Conservation (phyloP, 2,888 invertebrate genomes). For the Acheta domesticus region DNA sequence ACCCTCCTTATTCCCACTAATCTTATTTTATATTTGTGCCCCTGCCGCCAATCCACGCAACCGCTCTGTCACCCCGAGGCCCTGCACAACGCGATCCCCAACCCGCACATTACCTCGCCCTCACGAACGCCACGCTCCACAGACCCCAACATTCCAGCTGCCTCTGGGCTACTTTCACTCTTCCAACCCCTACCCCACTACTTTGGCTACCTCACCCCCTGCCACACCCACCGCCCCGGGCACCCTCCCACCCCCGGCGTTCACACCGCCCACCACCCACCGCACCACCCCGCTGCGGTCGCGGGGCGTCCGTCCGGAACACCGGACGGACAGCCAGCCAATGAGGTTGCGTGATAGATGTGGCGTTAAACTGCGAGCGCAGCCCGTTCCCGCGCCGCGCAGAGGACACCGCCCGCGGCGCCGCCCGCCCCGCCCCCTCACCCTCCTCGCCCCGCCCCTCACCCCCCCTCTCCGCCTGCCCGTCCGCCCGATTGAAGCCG, state of each 20-base stretch:
- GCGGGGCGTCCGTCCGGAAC: background rate
- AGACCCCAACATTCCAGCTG: too few relatives aligned
- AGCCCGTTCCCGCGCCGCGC: background rate
- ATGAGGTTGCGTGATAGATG: conserved; percentile 11
- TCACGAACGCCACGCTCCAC: too few relatives aligned
- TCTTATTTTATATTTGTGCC: too few relatives aligned
- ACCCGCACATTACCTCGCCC: too few relatives aligned
- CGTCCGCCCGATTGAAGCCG: background rate
- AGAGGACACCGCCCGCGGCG: background rate
- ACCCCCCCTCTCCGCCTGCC: background rate
- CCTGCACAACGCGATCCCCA: too few relatives aligned
- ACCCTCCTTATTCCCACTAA: too few relatives aligned
- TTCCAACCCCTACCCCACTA: too few relatives aligned
- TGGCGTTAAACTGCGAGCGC: conserved; percentile 18
- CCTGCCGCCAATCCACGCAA: too few relatives aligned
- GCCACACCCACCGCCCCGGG: background rate
- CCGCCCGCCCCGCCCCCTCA: background rate
- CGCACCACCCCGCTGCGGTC: background rate
- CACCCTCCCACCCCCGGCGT: background rate
- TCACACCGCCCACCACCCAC: background rate
- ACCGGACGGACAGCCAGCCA: conserved; percentile 1
- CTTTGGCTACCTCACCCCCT: too few relatives aligned
- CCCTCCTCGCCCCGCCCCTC: background rate
- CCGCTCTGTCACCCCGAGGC: too few relatives aligned
- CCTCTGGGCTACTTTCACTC: too few relatives aligned